A percentile compares a stretch with the other conserved stretches of the same genome.
Evolutionary conservation across 2,797 vertebrate species (phyloP).

Genomic region (Pitangus sulphuratus): DNA sequence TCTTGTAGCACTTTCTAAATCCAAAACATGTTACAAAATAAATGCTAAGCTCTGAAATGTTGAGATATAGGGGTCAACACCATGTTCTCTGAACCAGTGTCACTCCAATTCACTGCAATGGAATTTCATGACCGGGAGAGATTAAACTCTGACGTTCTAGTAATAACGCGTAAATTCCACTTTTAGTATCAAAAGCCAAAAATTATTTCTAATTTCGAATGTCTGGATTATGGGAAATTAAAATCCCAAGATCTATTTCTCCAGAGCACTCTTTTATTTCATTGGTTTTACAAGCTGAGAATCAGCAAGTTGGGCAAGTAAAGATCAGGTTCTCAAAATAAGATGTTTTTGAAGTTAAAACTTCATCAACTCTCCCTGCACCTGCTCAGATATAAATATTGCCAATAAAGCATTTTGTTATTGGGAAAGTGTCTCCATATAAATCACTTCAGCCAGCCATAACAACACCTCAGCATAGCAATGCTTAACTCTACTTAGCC

Average conservation of each 20-base stretch:
- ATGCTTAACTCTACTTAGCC: neutral
- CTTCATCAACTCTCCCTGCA: neutral
- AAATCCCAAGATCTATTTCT: neutral
- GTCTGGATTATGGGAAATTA: fast-evolving
- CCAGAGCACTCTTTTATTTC: neutral
- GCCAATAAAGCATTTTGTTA: neutral
- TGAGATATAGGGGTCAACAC: neutral
- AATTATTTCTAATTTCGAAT: neutral
- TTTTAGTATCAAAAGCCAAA: neutral
- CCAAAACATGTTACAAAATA: neutral
- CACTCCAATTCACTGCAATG: neutral
- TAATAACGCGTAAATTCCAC: neutral
- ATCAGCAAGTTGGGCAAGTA: neutral
- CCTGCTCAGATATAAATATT: neutral
- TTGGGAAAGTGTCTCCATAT: neutral
- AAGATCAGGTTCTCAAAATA: neutral
- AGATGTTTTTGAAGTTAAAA: neutral
- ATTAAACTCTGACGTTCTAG: neutral
- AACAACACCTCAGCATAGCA: neutral
- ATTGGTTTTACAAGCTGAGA: neutral
- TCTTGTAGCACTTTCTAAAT: neutral
- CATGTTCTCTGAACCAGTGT: neutral
- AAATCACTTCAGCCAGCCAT: neutral
- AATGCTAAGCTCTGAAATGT: neutral
- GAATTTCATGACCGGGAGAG: fast-evolving